A percentile compares a stretch with the other conserved stretches of the same genome.
Conservation (phyloP, 2,888 invertebrate genomes). For the Drosophila peninsularis region DNA sequence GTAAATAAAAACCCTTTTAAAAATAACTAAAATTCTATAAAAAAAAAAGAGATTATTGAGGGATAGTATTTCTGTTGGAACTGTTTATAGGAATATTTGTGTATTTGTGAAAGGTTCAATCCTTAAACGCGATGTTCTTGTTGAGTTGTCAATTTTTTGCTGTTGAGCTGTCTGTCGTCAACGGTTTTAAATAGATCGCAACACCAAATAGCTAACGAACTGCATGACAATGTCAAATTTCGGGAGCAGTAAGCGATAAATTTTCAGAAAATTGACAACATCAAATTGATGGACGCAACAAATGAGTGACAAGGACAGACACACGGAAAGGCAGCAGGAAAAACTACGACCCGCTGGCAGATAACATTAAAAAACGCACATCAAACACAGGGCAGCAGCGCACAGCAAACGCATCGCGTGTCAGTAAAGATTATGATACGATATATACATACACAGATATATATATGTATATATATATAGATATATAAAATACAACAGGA, state of each 20-base stretch:
- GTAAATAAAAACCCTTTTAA: not conserved
- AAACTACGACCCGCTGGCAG: slow-evolving; percentile 41
- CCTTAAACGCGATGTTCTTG: slow-evolving; percentile 8
- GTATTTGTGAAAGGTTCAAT: not conserved
- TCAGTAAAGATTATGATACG: slow-evolving; percentile 79
- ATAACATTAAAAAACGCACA: slow-evolving; percentile 62
- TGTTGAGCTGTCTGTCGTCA: slow-evolving; percentile 42
- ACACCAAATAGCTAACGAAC: slow-evolving; percentile 67
- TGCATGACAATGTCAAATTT: slow-evolving; percentile 80
- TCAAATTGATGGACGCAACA: slow-evolving; percentile 74
- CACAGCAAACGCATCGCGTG: slow-evolving; percentile 63
- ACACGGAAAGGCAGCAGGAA: slow-evolving; percentile 7
- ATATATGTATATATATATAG: slow-evolving; percentile 26
- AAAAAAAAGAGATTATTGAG: no score
- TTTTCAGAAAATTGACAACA: slow-evolving; percentile 80
- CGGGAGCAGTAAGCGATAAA: slow-evolving; percentile 69
- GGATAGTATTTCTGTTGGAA: no score
- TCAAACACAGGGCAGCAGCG: slow-evolving; percentile 10
- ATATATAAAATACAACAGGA: slow-evolving; percentile 34
- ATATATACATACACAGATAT: slow-evolving; percentile 38
- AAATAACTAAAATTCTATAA: not conserved
- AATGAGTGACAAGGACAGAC: slow-evolving; percentile 52
- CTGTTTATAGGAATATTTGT: not conserved
- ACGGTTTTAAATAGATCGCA: slow-evolving; percentile 32
- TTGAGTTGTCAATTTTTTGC: slow-evolving; percentile 35